Base-by-base conservation (phyloP, 1,140 invertebrate genomes). In the Ostrea edulis region DNA sequence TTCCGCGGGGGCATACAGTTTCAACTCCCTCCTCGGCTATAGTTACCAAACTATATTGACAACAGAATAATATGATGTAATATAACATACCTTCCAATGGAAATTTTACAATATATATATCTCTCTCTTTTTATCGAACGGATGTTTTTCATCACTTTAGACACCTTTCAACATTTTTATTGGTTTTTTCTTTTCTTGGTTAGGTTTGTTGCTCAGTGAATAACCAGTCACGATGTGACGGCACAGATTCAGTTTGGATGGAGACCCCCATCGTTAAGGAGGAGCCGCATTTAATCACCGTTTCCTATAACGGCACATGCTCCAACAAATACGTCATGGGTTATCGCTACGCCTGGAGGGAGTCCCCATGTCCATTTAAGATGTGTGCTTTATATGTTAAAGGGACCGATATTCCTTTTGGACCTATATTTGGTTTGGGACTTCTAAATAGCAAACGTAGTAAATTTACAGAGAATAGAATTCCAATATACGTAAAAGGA, bases 271-370 rank as follows among this genome's bases (percentile, higher is more conserved):
- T 94, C 29, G 88, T 81, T 54, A 65, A 84, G 22, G 77, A 89
- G 84, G 85, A 89, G 17, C 77, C 53, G 22, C 82, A 84, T 52
- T 86, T 29, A 17, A 92, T 94, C 11, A 92, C 86, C 9, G 9
- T 94, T 3, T 84, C 81, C 35, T 85, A 84, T 25, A 86, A 65
- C 5, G 86, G 68, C 4, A 90, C 88, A 11, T 89, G 91, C 53
- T 5, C 25, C 2, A 85, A 62, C 9, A 82, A 87, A 77, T 86
- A 84, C 22, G 77, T 91, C 0, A 88, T 89, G 53, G 92, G 92
- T 11, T n/a, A 94, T 0, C 92, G 94, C 11, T 94, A 94, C 88
- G 92, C 92, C n/a, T 94, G 94, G 94, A 82, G 90, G 25, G 91
- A 93, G 82, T 90, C 91, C 12, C 94, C 94, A 0, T 94, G 94